Base-by-base conservation (phyloP, 2,113 vertebrate species). In the Turdus rufiventris region DNA sequence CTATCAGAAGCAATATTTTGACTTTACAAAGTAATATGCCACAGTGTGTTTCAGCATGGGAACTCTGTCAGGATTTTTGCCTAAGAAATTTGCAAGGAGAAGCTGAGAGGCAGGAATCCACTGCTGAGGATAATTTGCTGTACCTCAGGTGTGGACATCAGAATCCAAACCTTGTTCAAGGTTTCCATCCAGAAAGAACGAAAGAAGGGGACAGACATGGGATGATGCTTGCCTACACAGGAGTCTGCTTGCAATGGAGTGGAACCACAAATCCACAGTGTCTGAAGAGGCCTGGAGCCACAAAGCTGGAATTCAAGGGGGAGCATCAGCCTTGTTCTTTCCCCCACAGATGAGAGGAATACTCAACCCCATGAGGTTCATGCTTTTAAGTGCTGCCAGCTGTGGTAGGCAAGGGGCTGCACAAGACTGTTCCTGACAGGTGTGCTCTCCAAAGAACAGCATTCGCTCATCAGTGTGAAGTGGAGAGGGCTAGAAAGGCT, bases 371-470 rank as follows among this genome's bases (percentile, higher is more conserved):
- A 0, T 65, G 63, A 95, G 43, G n/a, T 10, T 93, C 53, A 68
- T n/a, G 58, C 95, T 97, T 97, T 97, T 78, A 96, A 96, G 83
- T 77, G 76, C 63, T 97, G 96, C 95, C 97, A 97, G 90, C 77
- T 95, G 95, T 83, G 85, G 81, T 61, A 82, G 31, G 85, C 79
- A 91, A 93, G 84, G 75, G 73, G 67, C 60, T 95, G 85, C 85
- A 91, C 54, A 61, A 66, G 72, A 43, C 91, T 73, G 50, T 14
- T 96, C 72, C 88, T 84, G 94, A 88, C 94, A 95, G 95, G 96
- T 96, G 93, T 60, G 91, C 31, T 93, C 90, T 81, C 80, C 68
- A 36, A 85, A 94, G 72, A 92, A 48, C 75, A 86, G 72, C 4
- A 36, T 71, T 96, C 0, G 6, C 72, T 88, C 40, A 8, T 74